Evolutionary conservation across 2,797 vertebrate genomes (phyloP).

Genomic region (Vireo griseus): DNA sequence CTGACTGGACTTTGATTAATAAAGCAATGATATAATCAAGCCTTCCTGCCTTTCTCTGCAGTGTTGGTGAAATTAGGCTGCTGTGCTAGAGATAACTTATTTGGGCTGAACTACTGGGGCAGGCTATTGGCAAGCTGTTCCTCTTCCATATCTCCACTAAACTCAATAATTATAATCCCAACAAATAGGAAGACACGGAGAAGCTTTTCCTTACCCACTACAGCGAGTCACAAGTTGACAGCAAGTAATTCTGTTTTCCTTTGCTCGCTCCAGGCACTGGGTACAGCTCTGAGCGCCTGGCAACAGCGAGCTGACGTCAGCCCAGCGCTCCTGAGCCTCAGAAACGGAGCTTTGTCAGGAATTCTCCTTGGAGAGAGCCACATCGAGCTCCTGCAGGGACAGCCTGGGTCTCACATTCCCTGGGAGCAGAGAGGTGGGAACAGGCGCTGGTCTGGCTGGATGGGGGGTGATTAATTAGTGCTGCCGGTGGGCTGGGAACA

Average conservation of each 20-base stretch:
- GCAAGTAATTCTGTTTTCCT: background rate
- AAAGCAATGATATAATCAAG: background rate
- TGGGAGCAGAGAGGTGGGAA: background rate
- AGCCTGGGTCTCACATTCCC: background rate
- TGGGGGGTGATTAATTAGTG: rapidly evolving
- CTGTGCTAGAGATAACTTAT: background rate
- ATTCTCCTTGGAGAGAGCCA: background rate
- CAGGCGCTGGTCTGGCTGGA: background rate
- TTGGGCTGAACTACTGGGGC: background rate
- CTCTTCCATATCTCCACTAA: background rate
- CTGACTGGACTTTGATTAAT: background rate
- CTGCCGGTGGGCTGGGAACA: background rate
- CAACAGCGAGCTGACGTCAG: background rate
- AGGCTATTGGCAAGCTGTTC: background rate
- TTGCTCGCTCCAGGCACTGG: background rate
- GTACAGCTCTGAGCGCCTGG: background rate
- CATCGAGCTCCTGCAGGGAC: background rate
- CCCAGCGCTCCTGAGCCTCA: background rate
- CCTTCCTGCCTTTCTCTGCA: background rate
- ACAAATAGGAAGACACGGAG: background rate
- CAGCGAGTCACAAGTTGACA: background rate
- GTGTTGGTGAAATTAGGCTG: background rate
- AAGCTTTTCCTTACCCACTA: background rate
- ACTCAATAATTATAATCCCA: background rate
- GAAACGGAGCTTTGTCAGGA: background rate